Conservation (phyloP, 2,797 vertebrate genomes). For the Manis crassicaudata region DNA sequence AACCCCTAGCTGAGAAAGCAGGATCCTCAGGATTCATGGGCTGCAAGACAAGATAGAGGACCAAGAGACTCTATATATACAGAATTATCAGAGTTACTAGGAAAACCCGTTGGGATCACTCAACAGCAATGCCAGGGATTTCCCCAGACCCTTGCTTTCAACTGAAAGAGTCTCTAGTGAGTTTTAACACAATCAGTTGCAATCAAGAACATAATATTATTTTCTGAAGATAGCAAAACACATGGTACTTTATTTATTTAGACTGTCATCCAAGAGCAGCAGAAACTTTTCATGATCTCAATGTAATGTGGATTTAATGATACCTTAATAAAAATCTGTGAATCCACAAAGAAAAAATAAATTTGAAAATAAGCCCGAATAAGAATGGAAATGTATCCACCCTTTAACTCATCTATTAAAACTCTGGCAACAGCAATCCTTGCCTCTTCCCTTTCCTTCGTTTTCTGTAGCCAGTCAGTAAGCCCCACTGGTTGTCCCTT, state of each 20-base stretch:
- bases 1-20: not conserved
- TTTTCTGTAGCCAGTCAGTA: not conserved
- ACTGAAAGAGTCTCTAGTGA: constrained; percentile 22
- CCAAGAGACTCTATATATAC: not conserved
- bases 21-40: not conserved
- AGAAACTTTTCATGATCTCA: constrained; percentile 54
- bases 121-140: not conserved
- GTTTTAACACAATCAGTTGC: constrained; percentile 44
- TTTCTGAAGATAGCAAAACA: constrained; percentile 53
- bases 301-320: not conserved
- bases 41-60: not conserved
- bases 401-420: not conserved
- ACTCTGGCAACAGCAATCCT: not conserved
- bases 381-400: constrained; percentile 16
- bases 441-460: not conserved
- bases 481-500: not conserved
- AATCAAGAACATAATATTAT: constrained; percentile 68
- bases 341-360: constrained; percentile 53
- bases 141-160: not conserved
- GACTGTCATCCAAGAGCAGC: constrained; percentile 39
- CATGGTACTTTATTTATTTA: constrained; percentile 52
- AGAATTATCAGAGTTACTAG: constrained; percentile 22
- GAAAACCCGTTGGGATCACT: constrained; percentile 53
- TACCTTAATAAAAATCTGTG: constrained; percentile 39
- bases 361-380: constrained; percentile 34